These are phyloP conservation scores for Enteromius afrohamiltoni DNA, from an alignment of 2,797 vertebrate species.

Conservation along the genomic window DNA sequence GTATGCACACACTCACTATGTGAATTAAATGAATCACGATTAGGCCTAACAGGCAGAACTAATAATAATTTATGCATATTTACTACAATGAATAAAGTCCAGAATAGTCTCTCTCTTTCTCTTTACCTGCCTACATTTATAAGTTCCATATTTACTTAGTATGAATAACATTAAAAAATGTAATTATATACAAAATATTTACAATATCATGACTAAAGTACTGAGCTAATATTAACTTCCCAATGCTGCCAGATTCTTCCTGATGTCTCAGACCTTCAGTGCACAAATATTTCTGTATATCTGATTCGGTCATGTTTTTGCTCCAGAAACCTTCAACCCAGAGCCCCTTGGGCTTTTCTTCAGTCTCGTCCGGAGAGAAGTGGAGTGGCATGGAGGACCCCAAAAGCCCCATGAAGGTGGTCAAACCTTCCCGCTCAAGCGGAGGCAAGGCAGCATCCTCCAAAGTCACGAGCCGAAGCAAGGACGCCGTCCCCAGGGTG, in stretches of 20 bases:
- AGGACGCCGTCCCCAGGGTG: conserved; percentile 58
- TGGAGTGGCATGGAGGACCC: conserved; percentile 73
- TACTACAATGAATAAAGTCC: no score
- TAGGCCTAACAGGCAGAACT: no score
- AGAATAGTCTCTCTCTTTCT: no score
- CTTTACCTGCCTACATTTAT: no score
- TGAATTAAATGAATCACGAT: no score
- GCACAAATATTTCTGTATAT: not conserved
- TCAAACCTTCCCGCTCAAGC: conserved; percentile 67
- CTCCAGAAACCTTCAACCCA: conserved; percentile 55
- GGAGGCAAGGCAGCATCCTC: conserved; percentile 60
- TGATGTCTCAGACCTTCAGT: not conserved
- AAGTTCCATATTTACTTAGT: no score
- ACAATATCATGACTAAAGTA: no score
- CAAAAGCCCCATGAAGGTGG: conserved; percentile 67
- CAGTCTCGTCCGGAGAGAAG: conserved; percentile 54
- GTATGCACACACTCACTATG: no score
- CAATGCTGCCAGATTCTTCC: not conserved
- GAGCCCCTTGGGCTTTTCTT: conserved; percentile 56
- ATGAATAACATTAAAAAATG: no score
- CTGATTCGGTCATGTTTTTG: not conserved
- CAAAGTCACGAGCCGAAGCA: conserved; percentile 61
- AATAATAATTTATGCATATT: no score
- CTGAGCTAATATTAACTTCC: no score
- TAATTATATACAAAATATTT: no score